A percentile compares a stretch with the other conserved stretches of the same genome.
phyloP scores from a whole-genome alignment of 2,797 vertebrate genomes.

The Ibycter americanus region DNA sequence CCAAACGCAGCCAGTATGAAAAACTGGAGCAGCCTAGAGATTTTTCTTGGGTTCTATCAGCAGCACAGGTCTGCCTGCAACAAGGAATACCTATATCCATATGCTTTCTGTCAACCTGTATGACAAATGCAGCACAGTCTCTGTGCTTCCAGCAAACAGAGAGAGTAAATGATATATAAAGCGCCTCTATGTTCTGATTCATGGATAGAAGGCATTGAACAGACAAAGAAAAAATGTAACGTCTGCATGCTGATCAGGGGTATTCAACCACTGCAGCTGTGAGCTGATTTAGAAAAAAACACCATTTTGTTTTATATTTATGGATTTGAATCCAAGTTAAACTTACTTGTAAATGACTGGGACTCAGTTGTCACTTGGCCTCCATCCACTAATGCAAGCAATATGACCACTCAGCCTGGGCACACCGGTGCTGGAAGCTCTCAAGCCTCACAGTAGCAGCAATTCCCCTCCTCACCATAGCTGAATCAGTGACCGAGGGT shows the following conservation, averaged over 20 bases:
- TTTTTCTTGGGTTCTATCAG: neutral
- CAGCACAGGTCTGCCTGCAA: neutral
- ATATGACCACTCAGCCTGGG: accelerated
- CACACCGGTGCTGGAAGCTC: accelerated
- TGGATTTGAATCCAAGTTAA: neutral
- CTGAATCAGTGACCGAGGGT: accelerated
- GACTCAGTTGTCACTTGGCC: neutral
- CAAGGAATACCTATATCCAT: neutral
- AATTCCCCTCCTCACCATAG: accelerated
- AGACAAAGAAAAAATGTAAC: neutral
- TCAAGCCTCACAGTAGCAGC: accelerated
- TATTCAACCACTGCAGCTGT: neutral
- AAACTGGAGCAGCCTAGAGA: neutral
- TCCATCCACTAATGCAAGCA: neutral
- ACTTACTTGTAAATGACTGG: neutral
- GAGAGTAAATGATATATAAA: neutral
- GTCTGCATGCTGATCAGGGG: neutral
- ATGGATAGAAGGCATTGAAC: neutral
- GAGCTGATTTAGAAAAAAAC: neutral
- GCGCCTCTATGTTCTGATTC: neutral
- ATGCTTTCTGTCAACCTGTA: neutral
- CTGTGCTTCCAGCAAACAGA: neutral
- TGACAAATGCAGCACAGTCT: neutral
- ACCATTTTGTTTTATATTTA: neutral
- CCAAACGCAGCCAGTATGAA: neutral